Evolutionary conservation across 2,113 vertebrate species (phyloP).

Genomic region (Hirundichthys speculiger): DNA sequence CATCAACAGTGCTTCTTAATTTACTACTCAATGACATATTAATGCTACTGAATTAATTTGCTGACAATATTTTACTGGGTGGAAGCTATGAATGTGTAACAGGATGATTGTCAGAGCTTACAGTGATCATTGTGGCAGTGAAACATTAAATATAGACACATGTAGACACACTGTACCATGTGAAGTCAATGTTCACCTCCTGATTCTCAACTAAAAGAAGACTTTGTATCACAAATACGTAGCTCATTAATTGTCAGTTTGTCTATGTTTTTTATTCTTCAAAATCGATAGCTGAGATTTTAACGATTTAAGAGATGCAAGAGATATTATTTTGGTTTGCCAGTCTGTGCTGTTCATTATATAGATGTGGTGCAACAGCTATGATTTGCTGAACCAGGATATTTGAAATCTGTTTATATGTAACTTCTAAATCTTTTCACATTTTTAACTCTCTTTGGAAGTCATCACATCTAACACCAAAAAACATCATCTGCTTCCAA

Average conservation of each 20-base stretch:
- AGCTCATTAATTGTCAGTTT: too few relatives aligned
- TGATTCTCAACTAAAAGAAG: neutral
- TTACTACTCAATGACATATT: neutral
- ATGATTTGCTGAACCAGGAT: neutral
- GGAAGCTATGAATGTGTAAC: constrained; percentile 62
- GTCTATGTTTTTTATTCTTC: too few relatives aligned
- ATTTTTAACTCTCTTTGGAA: neutral
- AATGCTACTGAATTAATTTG: constrained; percentile 25
- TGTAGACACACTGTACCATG: neutral
- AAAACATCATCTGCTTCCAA: neutral
- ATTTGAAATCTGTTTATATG: neutral
- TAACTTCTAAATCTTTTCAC: neutral
- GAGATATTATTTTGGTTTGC: too few relatives aligned
- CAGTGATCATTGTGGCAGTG: constrained; percentile 26
- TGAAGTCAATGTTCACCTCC: neutral
- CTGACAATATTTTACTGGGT: constrained; percentile 40
- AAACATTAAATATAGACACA: constrained; percentile 61
- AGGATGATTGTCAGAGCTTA: constrained; percentile 2
- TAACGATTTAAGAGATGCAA: too few relatives aligned
- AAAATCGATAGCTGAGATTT: too few relatives aligned
- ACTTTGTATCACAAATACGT: too few relatives aligned
- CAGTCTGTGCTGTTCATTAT: neutral
- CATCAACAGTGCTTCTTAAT: neutral
- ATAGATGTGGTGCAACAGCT: neutral
- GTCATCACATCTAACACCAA: neutral